Evolutionary conservation across 2,797 vertebrate genomes (phyloP).

Genomic region (Hephaestus fuliginosus): DNA sequence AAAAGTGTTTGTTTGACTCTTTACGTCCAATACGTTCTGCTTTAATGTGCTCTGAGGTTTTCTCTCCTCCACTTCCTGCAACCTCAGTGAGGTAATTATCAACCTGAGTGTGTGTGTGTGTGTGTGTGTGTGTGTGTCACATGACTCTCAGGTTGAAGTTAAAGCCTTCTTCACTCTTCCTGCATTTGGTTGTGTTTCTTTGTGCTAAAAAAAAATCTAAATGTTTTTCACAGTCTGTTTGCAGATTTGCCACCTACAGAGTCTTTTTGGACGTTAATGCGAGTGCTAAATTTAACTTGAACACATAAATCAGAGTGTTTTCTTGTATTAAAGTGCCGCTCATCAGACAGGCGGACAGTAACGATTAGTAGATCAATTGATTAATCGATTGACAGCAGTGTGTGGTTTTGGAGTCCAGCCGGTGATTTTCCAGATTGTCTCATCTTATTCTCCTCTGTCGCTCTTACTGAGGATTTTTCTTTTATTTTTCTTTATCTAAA

Average conservation of each 20-base stretch:
- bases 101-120: conserved; percentile 19
- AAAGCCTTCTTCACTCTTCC: not conserved
- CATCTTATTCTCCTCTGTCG: not conserved
- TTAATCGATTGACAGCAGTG: not conserved
- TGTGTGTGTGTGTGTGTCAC: conserved; percentile 25
- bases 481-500: not conserved
- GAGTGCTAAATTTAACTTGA: not conserved
- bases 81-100: conserved; percentile 29
- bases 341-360: not conserved
- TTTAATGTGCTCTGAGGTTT: too few species aligned
- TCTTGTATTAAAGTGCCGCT: not conserved
- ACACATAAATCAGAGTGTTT: not conserved
- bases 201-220: not conserved
- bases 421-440: too few species aligned
- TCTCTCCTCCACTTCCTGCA: not conserved
- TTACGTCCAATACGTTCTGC: too few species aligned
- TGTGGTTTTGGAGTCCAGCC: not conserved
- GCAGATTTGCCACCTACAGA: conserved; percentile 2
- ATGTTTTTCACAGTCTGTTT: conserved; percentile 9
- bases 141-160: conserved; percentile 26
- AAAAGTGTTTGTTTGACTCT: not conserved
- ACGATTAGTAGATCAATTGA: too few species aligned
- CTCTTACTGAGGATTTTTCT: not conserved
- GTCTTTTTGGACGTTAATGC: not conserved
- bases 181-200: conserved; percentile 11